Base-by-base conservation (phyloP, 2,888 invertebrate genomes). In the Lydus trimaculatus region DNA sequence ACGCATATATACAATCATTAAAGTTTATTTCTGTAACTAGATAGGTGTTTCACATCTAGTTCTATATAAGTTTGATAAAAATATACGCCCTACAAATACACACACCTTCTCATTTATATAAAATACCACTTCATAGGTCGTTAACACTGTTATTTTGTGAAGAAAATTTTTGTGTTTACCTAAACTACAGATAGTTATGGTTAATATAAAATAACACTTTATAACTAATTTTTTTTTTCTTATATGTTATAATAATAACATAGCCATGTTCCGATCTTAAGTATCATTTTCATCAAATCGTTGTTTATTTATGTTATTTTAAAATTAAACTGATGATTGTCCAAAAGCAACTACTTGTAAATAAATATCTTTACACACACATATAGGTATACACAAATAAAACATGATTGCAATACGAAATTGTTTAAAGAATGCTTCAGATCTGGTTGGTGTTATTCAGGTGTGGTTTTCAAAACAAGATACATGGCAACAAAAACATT, bases 21-120 rank as follows among this genome's bases (percentile, higher is more conserved):
- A 72, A 72, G 64, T 67, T 67, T 70, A 68, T 67, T 70, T 67
- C 66, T 71, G 70, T 58, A 61, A 61, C 33, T 60, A 17, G 60
- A 63, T 63, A 63, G 63, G 63, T 63, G 63, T 63, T 63, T 20
- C 58, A 56, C 58, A 33, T 60, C 33, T 60, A 56, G 28, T 63
- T 31, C n/a, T n/a, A n/a, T n/a, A n/a, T 15, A 48, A 31, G 48
- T 63, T 63, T 63, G 63, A 63, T 63, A 63, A 63, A 63, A 63
- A 63, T 63, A 63, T 25, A 36, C 36, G 4, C 39, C 31, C 31
- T 48, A 20, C 8, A 48, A 8, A 48, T 48, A 48, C 48, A 48
- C 48, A 48, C 48, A 48, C 48, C 48, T 48, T 48, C 48, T 48
- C 48, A 48, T 48, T 48, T 48, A 48, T 48, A 48, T 3, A 28